Conservation (phyloP, 1,140 invertebrate species). For the Nephila pilipes region DNA sequence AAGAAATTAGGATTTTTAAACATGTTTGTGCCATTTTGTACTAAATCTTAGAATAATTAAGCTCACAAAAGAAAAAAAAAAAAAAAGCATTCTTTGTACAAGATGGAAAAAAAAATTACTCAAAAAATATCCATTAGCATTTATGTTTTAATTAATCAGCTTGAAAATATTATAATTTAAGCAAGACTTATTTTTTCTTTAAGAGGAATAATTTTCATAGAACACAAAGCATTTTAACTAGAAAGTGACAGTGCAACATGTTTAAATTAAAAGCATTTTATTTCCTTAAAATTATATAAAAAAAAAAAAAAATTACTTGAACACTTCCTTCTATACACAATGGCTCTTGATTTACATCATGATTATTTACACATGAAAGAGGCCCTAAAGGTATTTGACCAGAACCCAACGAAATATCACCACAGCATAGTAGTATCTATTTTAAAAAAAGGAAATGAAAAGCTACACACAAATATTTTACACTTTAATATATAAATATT, state of each 20-base stretch:
- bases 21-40: too few species aligned
- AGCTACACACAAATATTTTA: not conserved
- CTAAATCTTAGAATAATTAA: not conserved
- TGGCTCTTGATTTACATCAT: conserved; percentile 69
- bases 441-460: not conserved
- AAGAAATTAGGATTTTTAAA: too few species aligned
- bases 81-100: too few species aligned
- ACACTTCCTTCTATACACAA: conserved; percentile 75
- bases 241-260: not conserved
- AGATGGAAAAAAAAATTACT: too few species aligned
- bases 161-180: not conserved
- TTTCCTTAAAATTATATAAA: not conserved
- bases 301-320: conserved; percentile 45
- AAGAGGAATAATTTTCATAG: not conserved
- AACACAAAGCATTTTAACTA: not conserved
- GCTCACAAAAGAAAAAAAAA: too few species aligned
- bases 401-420: conserved; percentile 81
- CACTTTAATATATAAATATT: too few species aligned
- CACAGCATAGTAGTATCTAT: conserved; percentile 82
- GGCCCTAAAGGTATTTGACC: conserved; percentile 79
- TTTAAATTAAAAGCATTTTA: not conserved
- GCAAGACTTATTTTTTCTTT: not conserved
- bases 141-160: too few species aligned
- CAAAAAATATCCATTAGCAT: not conserved
- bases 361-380: conserved; percentile 61